A percentile compares a stretch with the other conserved stretches of the same genome.
phyloP scores from a whole-genome alignment of 2,113 vertebrate genomes.

The Anas platyrhynchos region DNA sequence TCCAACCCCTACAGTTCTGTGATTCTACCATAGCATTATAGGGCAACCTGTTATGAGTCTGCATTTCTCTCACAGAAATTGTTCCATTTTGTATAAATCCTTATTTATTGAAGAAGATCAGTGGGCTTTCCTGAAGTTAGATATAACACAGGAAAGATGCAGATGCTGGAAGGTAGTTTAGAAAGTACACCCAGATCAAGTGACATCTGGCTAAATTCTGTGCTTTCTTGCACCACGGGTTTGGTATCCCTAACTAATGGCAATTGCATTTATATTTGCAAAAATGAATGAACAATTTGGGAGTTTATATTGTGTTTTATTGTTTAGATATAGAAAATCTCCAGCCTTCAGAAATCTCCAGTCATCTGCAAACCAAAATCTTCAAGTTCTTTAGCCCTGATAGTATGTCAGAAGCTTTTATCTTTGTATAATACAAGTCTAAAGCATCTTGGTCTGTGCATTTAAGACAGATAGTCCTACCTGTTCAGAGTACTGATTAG shows the following conservation, averaged over 20 bases:
- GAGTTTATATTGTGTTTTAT: background rate
- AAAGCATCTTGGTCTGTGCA: background rate
- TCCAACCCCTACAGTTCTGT: too few species aligned
- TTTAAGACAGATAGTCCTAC: background rate
- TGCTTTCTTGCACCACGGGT: background rate
- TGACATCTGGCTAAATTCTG: background rate
- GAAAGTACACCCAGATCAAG: background rate
- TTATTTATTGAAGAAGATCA: background rate
- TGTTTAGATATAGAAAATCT: background rate
- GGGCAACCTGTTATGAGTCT: background rate
- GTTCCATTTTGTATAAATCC: background rate
- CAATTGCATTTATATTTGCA: background rate
- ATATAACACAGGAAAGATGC: background rate
- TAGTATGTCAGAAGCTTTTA: background rate
- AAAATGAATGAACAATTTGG: background rate
- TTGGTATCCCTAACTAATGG: background rate
- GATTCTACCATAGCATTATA: background rate
- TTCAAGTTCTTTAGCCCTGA: background rate
- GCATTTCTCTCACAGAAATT: background rate
- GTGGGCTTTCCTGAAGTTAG: background rate
- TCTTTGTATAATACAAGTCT: background rate
- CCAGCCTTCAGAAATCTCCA: background rate
- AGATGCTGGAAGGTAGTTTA: background rate
- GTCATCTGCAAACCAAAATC: background rate
- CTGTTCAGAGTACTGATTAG: slow-evolving; percentile 3